Conservation (phyloP, 2,113 vertebrate species). For the Ia io region DNA sequence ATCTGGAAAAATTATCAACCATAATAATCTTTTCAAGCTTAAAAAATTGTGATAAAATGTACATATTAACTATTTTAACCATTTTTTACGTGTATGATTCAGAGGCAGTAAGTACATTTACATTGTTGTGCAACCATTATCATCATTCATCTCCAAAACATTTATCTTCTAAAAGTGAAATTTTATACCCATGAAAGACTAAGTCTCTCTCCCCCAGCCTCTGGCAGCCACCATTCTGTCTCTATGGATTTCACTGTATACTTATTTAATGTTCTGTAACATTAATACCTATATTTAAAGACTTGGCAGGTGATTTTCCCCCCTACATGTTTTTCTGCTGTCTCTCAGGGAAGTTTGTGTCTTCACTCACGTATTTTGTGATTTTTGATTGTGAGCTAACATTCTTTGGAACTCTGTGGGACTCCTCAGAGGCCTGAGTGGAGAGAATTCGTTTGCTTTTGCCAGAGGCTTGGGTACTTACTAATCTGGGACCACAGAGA, state of each 20-base stretch:
- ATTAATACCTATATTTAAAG: background rate
- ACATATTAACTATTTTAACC: background rate
- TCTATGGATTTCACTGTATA: background rate
- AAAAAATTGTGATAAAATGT: background rate
- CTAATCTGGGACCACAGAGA: background rate
- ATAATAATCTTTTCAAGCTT: background rate
- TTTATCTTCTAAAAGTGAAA: background rate
- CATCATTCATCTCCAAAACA: background rate
- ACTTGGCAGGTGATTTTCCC: background rate
- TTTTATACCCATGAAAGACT: background rate
- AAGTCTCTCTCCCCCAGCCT: background rate
- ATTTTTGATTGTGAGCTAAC: background rate
- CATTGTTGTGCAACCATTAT: background rate
- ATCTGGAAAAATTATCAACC: background rate
- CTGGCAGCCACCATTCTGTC: background rate
- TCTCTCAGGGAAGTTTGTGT: background rate
- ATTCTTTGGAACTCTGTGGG: background rate
- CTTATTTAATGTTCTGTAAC: background rate
- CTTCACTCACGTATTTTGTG: background rate
- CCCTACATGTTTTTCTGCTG: background rate
- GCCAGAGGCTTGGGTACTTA: background rate
- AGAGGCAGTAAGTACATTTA: background rate
- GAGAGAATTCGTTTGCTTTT: constrained; percentile 16
- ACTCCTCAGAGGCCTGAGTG: background rate
- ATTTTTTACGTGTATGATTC: background rate